A percentile compares a stretch with the other conserved stretches of the same genome.
Conservation (phyloP, 2,888 invertebrate species). For the Nineta flava region DNA sequence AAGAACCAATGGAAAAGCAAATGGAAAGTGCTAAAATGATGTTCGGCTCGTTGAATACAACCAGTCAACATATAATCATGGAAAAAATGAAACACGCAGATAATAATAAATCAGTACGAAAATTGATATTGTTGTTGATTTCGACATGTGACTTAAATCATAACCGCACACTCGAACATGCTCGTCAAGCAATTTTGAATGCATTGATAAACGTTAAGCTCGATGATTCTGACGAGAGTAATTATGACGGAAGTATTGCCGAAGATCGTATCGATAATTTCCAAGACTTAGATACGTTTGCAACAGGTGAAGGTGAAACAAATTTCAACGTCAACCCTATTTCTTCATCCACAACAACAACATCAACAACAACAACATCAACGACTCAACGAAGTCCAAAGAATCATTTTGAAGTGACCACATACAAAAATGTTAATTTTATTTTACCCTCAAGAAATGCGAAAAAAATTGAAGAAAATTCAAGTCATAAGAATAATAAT, state of each 20-base stretch:
- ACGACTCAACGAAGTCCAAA: conserved; percentile 19
- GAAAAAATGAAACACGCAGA: conserved; percentile 70
- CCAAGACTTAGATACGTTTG: conserved; percentile 13
- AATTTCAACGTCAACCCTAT: conserved; percentile 17
- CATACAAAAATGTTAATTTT: background rate
- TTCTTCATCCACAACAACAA: conserved; percentile 18
- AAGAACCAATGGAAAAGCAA: conserved; percentile 43
- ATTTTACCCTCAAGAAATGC: background rate
- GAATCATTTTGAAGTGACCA: background rate
- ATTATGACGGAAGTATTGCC: conserved; percentile 18
- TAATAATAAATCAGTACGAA: conserved; percentile 55
- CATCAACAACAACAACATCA: conserved; percentile 19
- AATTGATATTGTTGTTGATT: conserved; percentile 57
- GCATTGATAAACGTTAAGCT: conserved; percentile 50
- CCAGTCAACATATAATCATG: conserved; percentile 57
- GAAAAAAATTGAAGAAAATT: conserved; percentile 4
- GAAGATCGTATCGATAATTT: conserved; percentile 15
- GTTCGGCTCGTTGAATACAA: conserved; percentile 57
- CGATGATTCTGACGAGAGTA: conserved; percentile 20
- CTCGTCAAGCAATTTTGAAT: conserved; percentile 49
- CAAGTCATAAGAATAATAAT: conserved; percentile 9
- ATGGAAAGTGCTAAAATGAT: conserved; percentile 59
- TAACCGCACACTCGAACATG: conserved; percentile 52
- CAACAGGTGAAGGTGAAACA: conserved; percentile 19
- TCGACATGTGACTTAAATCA: conserved; percentile 58